Evolutionary conservation across 1,140 invertebrate species (phyloP), one percentile per base, ranked within the genome.

Genomic region (Drosophila novamexicana): DNA sequence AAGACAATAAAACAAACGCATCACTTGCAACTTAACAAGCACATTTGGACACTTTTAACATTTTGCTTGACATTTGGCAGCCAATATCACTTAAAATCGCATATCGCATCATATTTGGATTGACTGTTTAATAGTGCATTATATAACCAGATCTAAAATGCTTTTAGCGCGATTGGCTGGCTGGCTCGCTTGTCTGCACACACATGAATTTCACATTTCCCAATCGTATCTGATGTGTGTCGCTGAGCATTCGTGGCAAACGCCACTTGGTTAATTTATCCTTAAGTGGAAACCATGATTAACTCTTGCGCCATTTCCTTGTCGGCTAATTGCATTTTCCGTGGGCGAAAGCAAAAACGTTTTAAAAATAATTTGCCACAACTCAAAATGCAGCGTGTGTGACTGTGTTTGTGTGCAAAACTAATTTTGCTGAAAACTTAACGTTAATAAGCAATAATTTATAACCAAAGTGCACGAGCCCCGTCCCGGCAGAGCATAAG

Each of bases 381-480:
- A 70, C 66, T 82, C 75, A 73, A 65, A 81, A 56, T 45, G 64
- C 64, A 54, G 37, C 58, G 45, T 14, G 16, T 52, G 44, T 22
- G 36, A 39, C 36, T n/a, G 42, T 42, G 52, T 12, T n/a, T 39
- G 29, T 40, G 49, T 47, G 42, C 7, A 44, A 50, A 83, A 72
- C 80, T 88, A 80, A 84, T 84, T 89, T 84, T 45, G 74, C 67
- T 88, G 77, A 78, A 76, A 89, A 81, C 84, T 81, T 79, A 89
- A 75, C 65, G 70, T 75, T 79, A 89, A 88, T 89, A 83, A 72
- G 70, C 66, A 78, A 84, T 84, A 89, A 89, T 78, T 84, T 89
- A 84, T 79, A 75, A 52, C 49, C 80, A 84, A 83, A 75, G 70
- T 73, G 66, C 63, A 72, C 39, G 58, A 78, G 49, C 64, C 12